Percentiles rank a stretch among this genome's conserved stretches.
Evolutionary conservation across 2,113 vertebrate genomes (phyloP).

Genomic region (Chaetops frenatus): DNA sequence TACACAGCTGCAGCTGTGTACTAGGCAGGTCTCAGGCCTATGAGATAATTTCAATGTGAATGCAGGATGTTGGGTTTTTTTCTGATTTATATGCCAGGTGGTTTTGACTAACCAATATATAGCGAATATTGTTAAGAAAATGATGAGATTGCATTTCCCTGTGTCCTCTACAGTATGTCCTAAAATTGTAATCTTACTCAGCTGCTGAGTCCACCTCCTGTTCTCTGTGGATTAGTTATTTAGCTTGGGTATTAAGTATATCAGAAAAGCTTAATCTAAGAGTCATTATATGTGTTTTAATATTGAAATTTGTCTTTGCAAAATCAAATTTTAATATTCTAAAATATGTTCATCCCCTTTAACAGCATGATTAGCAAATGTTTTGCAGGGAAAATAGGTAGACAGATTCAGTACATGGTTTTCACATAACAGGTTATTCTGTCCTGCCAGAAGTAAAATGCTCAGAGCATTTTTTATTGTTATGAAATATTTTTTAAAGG

Average conservation of each 20-base stretch:
- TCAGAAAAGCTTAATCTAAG: constrained; percentile 48
- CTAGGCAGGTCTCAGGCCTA: background rate
- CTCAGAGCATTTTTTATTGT: background rate
- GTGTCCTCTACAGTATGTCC: constrained; percentile 14
- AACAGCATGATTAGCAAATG: constrained; percentile 41
- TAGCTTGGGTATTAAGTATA: constrained; percentile 43
- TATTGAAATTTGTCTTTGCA: constrained; percentile 44
- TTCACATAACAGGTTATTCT: background rate
- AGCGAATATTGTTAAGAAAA: constrained; percentile 37
- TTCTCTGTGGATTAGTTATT: constrained; percentile 54
- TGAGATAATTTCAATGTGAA: background rate
- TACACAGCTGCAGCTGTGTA: background rate
- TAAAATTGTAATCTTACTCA: constrained; percentile 46
- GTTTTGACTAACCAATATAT: constrained; percentile 8
- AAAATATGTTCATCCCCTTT: constrained; percentile 38
- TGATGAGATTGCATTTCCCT: constrained; percentile 25
- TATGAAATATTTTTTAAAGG: background rate
- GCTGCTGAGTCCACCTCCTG: background rate
- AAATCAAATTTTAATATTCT: constrained; percentile 49
- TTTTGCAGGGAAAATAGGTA: background rate
- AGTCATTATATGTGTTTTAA: constrained; percentile 53
- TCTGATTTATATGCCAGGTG: background rate
- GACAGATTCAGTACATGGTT: background rate
- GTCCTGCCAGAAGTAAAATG: background rate
- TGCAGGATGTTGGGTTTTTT: background rate